Evolutionary conservation across 2,113 vertebrate species (phyloP).

Genomic region (Polypterus bichir): DNA sequence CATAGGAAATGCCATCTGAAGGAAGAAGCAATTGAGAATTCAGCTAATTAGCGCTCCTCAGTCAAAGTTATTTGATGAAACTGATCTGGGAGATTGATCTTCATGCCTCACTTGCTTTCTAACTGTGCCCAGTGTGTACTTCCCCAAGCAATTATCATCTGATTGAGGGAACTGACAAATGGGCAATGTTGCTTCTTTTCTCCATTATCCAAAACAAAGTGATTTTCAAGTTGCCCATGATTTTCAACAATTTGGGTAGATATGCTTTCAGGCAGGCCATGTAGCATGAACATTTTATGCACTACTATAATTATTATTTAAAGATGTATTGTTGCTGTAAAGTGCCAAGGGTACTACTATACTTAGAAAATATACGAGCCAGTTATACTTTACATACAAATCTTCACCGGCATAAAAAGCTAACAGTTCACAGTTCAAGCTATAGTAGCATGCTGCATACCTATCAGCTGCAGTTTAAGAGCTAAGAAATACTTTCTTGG

Average conservation of each 20-base stretch:
- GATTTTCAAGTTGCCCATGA: neutral
- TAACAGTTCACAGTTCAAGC: no score
- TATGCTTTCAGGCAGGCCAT: no score
- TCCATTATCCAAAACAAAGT: neutral
- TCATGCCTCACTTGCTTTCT: constrained; percentile 53
- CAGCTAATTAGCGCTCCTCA: constrained; percentile 42
- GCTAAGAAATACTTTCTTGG: no score
- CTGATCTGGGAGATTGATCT: constrained; percentile 56
- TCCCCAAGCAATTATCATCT: constrained; percentile 47
- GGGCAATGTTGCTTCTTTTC: neutral
- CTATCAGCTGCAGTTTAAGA: no score
- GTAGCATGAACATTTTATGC: no score
- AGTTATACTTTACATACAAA: no score
- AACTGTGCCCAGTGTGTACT: constrained; percentile 44
- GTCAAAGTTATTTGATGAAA: constrained; percentile 54
- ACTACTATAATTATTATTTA: no score
- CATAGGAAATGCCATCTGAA: constrained; percentile 21
- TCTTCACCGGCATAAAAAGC: no score
- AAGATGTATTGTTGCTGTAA: no score
- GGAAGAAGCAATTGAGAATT: constrained; percentile 19
- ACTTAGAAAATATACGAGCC: no score
- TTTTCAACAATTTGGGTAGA: neutral
- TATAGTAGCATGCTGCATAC: no score
- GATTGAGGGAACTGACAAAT: constrained; percentile 28
- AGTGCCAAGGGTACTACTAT: no score